These are phyloP conservation scores for Cetonia aurata DNA, from an alignment of 2,888 invertebrate species.

Conservation along the genomic window DNA sequence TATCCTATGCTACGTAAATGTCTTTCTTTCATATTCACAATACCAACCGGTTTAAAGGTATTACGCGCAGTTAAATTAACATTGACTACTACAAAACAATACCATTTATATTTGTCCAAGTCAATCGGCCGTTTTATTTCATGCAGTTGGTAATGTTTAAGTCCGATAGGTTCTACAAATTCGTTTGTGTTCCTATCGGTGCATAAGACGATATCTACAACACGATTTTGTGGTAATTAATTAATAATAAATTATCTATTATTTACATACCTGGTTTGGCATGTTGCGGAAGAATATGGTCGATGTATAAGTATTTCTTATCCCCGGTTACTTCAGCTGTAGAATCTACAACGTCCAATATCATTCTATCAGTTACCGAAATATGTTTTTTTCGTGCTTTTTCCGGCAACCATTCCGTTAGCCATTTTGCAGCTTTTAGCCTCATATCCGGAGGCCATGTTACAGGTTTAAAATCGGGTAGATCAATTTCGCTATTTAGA, in stretches of 20 bases:
- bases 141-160: slow-evolving; percentile 69
- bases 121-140: slow-evolving; percentile 59
- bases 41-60: slow-evolving; percentile 70
- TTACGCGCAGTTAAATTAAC: slow-evolving; percentile 73
- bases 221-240: slow-evolving; percentile 41
- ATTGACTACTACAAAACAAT: slow-evolving; percentile 72
- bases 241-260: neutral
- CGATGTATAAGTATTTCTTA: slow-evolving; percentile 66
- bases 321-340: slow-evolving; percentile 69
- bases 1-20: slow-evolving; percentile 76
- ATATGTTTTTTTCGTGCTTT: slow-evolving; percentile 66
- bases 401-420: slow-evolving; percentile 66
- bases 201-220: slow-evolving; percentile 61
- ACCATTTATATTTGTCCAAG: slow-evolving; percentile 65
- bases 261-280: slow-evolving; percentile 71
- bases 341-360: slow-evolving; percentile 71
- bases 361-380: slow-evolving; percentile 71
- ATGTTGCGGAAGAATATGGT: slow-evolving; percentile 79
- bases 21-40: slow-evolving; percentile 72
- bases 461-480: slow-evolving; percentile 71
- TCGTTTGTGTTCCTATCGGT: slow-evolving; percentile 67
- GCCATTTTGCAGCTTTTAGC: slow-evolving; percentile 71
- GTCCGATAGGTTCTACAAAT: slow-evolving; percentile 67
- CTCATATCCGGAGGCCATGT: slow-evolving; percentile 68
- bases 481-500: slow-evolving; percentile 72